Evolutionary conservation across 2,888 invertebrate species (phyloP), one percentile per base, ranked within the genome.

Genomic region (Pediacus dermestoides): DNA sequence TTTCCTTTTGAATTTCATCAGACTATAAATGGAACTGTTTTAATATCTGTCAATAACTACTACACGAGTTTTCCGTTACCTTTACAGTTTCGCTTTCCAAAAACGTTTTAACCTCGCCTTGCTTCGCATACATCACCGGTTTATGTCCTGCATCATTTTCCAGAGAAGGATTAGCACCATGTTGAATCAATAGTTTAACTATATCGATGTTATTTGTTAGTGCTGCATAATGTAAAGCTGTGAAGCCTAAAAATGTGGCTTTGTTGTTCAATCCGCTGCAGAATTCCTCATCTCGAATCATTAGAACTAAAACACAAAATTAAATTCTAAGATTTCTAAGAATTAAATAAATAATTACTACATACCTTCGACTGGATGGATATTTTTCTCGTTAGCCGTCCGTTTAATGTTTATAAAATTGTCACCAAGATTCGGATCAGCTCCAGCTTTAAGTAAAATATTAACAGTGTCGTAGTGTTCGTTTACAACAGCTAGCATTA

Each of bases 171-270:
- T 86, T 78, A 2, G 85, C 85, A 44, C 89, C 89, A 52, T 75
- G 75, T 41, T 82, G 78, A 7, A 92, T 69, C 34, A 92, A 73
- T 22, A 77, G 68, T 57, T 75, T 71, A 3, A 85, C 79, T 21
- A 80, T 74, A 12, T 74, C 73, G 2, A 73, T 58, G 49, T 83
- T 80, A 70, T 90, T 84, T 1, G 80, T 76, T 27, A 93, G 71
- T 33, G 83, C 88, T 6, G 92, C 91, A 73, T 93, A 93, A 69
- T 93, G 92, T 48, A 93, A 73, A 31, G 91, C 81, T 37, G 92
- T 91, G 70, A 88, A 90, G 16, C 89, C 91, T 49, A 81, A 75
- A 68, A 88, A 92, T 4, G 82, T 83, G 1, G 85, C 86, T 55
- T 80, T 75, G 53, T 76, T 79, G 60, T 81, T 82, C 64, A 85